Conservation (phyloP, 2,113 vertebrate genomes). For the Coturnix japonica region DNA sequence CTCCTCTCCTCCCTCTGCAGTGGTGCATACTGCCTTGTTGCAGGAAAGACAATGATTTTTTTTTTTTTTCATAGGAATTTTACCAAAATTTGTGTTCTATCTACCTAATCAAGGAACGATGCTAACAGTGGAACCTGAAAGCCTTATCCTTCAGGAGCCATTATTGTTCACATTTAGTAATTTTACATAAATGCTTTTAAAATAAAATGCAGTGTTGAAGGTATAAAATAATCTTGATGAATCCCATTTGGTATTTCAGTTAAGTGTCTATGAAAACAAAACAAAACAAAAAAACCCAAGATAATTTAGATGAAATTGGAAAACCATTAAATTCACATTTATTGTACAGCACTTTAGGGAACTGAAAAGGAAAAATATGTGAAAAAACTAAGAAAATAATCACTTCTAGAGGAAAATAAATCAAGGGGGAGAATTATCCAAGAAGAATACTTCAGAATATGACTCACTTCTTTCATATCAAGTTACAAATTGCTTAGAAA, state of each 20-base stretch:
- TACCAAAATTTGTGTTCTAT: background rate
- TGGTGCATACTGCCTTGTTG: fast-evolving
- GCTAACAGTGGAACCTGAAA: background rate
- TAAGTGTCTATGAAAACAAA: background rate
- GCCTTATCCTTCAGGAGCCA: background rate
- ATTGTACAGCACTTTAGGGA: background rate
- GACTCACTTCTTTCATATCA: background rate
- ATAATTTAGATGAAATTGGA: background rate
- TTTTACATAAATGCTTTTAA: background rate
- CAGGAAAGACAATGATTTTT: background rate
- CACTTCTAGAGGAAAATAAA: background rate
- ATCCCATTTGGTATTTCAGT: background rate
- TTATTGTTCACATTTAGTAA: background rate
- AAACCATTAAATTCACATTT: background rate
- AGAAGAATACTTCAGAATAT: background rate
- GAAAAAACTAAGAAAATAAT: background rate
- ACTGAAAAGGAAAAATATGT: background rate
- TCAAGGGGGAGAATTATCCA: background rate
- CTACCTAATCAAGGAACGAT: background rate
- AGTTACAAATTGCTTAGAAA: background rate
- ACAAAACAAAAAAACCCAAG: background rate
- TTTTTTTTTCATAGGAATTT: background rate
- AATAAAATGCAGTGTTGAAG: background rate
- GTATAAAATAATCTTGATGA: background rate
- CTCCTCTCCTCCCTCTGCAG: background rate